Percentiles rank a stretch among this genome's conserved stretches.
Evolutionary conservation across 2,113 vertebrate genomes (phyloP).

Genomic region (Crotophaga sulcirostris): DNA sequence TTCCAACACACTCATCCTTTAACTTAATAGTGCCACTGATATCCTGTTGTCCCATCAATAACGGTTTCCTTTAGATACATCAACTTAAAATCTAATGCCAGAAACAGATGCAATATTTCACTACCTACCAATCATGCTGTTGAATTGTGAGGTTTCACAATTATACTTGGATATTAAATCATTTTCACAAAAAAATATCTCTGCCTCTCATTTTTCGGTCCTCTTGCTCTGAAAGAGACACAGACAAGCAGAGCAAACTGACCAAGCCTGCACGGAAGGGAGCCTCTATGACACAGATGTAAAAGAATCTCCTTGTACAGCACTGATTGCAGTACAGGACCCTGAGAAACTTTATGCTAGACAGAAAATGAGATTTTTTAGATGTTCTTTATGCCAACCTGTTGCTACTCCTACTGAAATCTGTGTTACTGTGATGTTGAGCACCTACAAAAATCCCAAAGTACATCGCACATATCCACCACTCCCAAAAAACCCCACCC

Average conservation of each 20-base stretch:
- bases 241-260: not conserved
- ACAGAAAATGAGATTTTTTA: not conserved
- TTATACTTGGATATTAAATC: not conserved
- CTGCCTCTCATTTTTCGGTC: not conserved
- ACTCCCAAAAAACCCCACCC: no score
- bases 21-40: not conserved
- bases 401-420: not conserved
- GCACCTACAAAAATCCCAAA: not conserved
- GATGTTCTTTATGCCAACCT: not conserved
- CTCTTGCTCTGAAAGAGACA: not conserved
- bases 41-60: not conserved
- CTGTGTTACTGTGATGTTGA: not conserved
- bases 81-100: not conserved
- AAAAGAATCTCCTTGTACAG: not conserved
- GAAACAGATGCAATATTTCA: not conserved
- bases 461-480: not conserved
- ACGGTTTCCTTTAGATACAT: not conserved
- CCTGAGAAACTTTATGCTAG: not conserved
- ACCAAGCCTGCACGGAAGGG: not conserved
- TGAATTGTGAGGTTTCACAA: not conserved
- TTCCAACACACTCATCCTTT: not conserved
- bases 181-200: not conserved
- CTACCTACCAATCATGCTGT: not conserved
- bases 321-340: not conserved
- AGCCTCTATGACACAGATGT: rapidly evolving